Evolutionary conservation across 2,113 vertebrate species (phyloP).

Genomic region (Clarias batrachus): DNA sequence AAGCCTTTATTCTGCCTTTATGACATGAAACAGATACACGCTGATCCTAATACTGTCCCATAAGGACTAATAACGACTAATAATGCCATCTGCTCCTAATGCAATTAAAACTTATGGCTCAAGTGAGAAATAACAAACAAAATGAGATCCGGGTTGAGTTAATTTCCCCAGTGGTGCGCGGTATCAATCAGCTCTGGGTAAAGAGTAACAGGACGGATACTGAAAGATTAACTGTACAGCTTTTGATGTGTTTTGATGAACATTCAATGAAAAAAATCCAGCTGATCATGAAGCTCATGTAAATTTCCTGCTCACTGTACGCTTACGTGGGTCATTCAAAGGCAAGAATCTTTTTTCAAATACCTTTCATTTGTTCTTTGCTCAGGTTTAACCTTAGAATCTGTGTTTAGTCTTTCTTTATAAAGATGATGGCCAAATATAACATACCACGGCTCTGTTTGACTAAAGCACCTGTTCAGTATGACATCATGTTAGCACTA

Average conservation of each 20-base stretch:
- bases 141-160: background rate
- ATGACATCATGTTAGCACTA: background rate
- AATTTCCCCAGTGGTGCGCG: background rate
- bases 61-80: conserved; percentile 51
- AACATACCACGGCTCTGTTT: background rate
- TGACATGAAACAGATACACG: conserved; percentile 58
- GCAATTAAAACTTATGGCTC: background rate
- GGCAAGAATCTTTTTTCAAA: background rate
- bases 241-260: background rate
- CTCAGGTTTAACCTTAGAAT: background rate
- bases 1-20: conserved; percentile 47
- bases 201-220: background rate
- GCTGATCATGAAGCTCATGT: background rate
- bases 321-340: background rate
- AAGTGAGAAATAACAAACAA: background rate
- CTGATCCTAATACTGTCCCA: conserved; percentile 68
- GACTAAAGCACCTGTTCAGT: conserved; percentile 27
- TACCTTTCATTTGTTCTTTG: background rate
- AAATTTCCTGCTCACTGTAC: background rate
- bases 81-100: conserved; percentile 11
- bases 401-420: conserved; percentile 13
- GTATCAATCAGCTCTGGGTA: too few species aligned
- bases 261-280: background rate
- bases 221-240: background rate
- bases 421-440: conserved; percentile 6